Conservation (phyloP, 2,113 vertebrate species). For the Tetrax tetrax region DNA sequence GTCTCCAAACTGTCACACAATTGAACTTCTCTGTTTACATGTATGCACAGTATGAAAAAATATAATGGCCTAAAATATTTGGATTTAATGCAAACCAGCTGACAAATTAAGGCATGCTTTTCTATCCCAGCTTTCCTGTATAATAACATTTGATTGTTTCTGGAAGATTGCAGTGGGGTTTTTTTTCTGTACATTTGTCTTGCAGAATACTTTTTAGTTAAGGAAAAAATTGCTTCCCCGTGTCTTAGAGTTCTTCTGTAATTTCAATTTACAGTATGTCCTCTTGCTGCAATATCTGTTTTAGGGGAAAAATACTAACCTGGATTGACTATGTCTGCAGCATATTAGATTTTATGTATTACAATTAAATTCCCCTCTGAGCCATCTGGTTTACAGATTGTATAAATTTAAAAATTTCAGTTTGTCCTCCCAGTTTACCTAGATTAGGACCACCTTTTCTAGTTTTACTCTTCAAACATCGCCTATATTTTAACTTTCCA, state of each 20-base stretch:
- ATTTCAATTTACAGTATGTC: constrained; percentile 41
- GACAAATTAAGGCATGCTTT: constrained; percentile 32
- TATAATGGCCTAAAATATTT: constrained; percentile 2
- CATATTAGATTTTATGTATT: constrained; percentile 73
- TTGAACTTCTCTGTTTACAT: constrained; percentile 14
- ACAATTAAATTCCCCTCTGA: constrained; percentile 67
- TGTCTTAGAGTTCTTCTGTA: neutral
- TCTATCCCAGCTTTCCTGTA: constrained; percentile 7
- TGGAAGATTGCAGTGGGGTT: neutral
- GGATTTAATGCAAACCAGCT: constrained; percentile 46
- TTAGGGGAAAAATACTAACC: constrained; percentile 55
- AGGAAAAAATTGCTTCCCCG: constrained; percentile 16
- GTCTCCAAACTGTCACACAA: constrained; percentile 13
- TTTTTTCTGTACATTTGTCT: constrained; percentile 3
- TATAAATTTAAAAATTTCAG: constrained; percentile 64
- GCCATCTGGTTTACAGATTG: constrained; percentile 69
- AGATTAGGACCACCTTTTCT: constrained; percentile 56
- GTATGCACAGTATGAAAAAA: constrained; percentile 33
- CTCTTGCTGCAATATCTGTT: constrained; percentile 39
- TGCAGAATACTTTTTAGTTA: constrained; percentile 43
- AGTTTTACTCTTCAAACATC: constrained; percentile 46
- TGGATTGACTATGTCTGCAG: constrained; percentile 55
- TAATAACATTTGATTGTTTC: constrained; percentile 49
- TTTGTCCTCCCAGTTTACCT: constrained; percentile 62
- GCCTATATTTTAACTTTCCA: neutral